Evolutionary conservation across 2,888 invertebrate species (phyloP).

Genomic region (Brachylomia viminalis): DNA sequence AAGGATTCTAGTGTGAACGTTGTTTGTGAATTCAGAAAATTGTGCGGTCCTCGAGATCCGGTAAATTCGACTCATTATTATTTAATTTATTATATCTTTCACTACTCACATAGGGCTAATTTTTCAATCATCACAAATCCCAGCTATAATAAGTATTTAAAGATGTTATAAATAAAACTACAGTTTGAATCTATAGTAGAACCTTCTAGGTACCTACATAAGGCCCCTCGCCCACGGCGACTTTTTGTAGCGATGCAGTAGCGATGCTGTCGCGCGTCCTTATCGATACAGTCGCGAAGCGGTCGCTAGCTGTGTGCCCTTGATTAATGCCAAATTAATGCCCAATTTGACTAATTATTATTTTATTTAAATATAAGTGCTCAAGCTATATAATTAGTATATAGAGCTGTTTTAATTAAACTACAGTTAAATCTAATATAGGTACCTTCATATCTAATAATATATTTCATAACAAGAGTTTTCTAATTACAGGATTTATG

Average conservation of each 20-base stretch:
- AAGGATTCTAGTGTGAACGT: slow-evolving; percentile 88
- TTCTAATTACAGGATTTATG: slow-evolving; percentile 79
- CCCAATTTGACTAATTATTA: too few relatives aligned
- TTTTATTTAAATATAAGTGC: too few relatives aligned
- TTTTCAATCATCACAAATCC: neutral
- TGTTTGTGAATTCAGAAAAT: slow-evolving; percentile 93
- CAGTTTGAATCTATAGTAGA: too few relatives aligned
- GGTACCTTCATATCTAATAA: neutral
- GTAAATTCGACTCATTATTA: slow-evolving; percentile 64
- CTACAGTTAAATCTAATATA: neutral
- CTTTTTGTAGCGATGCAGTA: too few relatives aligned
- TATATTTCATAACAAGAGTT: neutral
- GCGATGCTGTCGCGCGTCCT: too few relatives aligned
- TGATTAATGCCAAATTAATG: too few relatives aligned
- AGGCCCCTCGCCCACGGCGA: too few relatives aligned
- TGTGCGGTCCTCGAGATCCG: slow-evolving; percentile 96
- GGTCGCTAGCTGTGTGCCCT: too few relatives aligned
- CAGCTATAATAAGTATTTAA: too few relatives aligned
- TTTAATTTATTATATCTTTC: neutral
- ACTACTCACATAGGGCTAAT: neutral
- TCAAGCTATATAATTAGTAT: neutral
- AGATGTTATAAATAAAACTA: too few relatives aligned
- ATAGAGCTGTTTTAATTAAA: neutral
- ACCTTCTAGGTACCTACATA: too few relatives aligned
- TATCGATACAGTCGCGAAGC: too few relatives aligned